phyloP scores from a whole-genome alignment of 2,888 invertebrate genomes.

The Morpho helenor region DNA sequence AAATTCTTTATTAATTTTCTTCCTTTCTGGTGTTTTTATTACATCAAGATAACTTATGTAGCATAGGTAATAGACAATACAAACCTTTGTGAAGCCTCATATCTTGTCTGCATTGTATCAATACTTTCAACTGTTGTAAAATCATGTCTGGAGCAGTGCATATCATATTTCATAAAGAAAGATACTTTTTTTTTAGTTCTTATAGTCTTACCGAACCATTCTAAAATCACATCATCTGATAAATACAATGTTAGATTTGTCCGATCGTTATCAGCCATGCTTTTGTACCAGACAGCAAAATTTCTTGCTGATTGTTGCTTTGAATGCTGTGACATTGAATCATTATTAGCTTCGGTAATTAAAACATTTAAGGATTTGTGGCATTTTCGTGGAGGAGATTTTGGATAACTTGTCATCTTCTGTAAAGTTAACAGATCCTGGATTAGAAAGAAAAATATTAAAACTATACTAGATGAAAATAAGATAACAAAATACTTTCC shows the following conservation, averaged over 20 bases:
- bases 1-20: no score
- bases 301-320: constrained; percentile 56
- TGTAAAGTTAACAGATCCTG: constrained; percentile 13
- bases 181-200: constrained; percentile 79
- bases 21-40: no score
- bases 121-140: constrained; percentile 67
- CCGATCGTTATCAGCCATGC: constrained; percentile 71
- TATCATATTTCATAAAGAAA: constrained; percentile 75
- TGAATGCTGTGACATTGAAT: constrained; percentile 27
- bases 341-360: constrained; percentile 45
- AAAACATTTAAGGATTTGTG: constrained; percentile 25
- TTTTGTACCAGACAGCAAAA: constrained; percentile 69
- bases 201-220: constrained; percentile 83
- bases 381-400: constrained; percentile 38
- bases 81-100: constrained; percentile 35
- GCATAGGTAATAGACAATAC: not conserved
- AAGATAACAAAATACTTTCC: no score
- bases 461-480: no score
- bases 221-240: constrained; percentile 73
- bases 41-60: no score
- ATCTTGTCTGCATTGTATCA: constrained; percentile 50
- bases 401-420: constrained; percentile 49
- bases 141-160: constrained; percentile 72
- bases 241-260: constrained; percentile 67
- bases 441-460: no score